Evolutionary conservation across 2,113 vertebrate species (phyloP), one percentile per base, ranked within the genome.

Genomic region (Lontra canadensis): DNA sequence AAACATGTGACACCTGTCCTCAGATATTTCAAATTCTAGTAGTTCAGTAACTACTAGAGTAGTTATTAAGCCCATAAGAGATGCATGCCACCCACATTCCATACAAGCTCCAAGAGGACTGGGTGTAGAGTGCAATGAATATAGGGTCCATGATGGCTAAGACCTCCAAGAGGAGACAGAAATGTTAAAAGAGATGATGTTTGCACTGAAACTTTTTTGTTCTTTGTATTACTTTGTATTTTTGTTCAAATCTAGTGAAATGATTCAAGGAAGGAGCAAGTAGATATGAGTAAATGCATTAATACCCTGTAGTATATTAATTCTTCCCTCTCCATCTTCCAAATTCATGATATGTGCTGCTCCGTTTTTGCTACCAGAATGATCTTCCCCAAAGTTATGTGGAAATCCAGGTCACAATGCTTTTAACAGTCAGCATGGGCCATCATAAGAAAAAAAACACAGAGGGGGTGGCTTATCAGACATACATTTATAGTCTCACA

Each of bases 11-110:
- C 21, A 20, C 23, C 59, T 65, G 71, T 13, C 21, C 4, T 84
- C 94, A 5, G 7, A 18, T 63, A 83, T 3, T 36, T 63, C n/a
- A 26, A 25, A 55, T 29, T 49, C 20, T 7, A 26, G 9, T 42
- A 42, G 11, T 63, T 26, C 21, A 11, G 6, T 61, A 55, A 42
- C 42, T 42, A 42, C 42, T 42, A 42, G 42, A 42, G 42, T 42
- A 6, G 42, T 42, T 42, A 42, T 42, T 42, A 42, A 65, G 65
- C 31, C 26, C 1, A 6, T 7, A 4, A 8, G 3, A 36, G 34
- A 34, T 14, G n/a, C 6, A 3, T 1, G 4, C 34, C 42, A 18
- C 14, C 8, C 0, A 31, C 26, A 26, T 2, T 82, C 26, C 25
- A 34, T 9, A 18, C 7, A 1, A 25, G 0, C 13, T 52, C 71